A percentile compares a stretch with the other conserved stretches of the same genome.
Evolutionary conservation across 2,113 vertebrate species (phyloP).

Genomic region (Anguilla japonica): DNA sequence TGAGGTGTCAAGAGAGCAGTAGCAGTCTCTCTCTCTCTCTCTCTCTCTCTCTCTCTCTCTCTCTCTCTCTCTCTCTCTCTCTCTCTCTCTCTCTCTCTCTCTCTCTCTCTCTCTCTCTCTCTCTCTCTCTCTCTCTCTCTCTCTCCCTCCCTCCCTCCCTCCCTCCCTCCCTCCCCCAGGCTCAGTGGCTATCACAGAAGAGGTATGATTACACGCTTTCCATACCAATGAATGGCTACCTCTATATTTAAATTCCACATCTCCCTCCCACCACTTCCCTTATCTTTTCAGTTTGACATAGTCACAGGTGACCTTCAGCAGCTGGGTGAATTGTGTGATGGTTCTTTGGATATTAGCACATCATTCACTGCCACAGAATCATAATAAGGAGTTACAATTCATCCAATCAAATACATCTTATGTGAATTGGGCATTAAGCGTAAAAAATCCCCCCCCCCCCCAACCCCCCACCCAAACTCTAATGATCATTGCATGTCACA

Average conservation of each 20-base stretch:
- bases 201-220: not conserved
- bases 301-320: not conserved
- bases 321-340: not conserved
- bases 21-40: too few relatives aligned
- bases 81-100: not conserved
- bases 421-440: too few relatives aligned
- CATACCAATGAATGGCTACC: not conserved
- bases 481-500: too few relatives aligned
- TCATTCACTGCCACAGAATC: not conserved
- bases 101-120: too few relatives aligned
- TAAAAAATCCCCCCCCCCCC: not conserved
- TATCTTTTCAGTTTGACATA: not conserved
- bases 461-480: too few relatives aligned
- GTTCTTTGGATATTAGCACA: not conserved
- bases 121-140: too few relatives aligned
- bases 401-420: not conserved
- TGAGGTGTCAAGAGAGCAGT: not conserved
- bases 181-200: not conserved
- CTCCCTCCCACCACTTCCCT: not conserved
- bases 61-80: not conserved
- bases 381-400: not conserved
- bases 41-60: too few relatives aligned
- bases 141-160: too few relatives aligned
- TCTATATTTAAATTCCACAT: not conserved
- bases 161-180: not conserved